phyloP scores from a whole-genome alignment of 2,888 invertebrate species.

The Smittia aterrima region DNA sequence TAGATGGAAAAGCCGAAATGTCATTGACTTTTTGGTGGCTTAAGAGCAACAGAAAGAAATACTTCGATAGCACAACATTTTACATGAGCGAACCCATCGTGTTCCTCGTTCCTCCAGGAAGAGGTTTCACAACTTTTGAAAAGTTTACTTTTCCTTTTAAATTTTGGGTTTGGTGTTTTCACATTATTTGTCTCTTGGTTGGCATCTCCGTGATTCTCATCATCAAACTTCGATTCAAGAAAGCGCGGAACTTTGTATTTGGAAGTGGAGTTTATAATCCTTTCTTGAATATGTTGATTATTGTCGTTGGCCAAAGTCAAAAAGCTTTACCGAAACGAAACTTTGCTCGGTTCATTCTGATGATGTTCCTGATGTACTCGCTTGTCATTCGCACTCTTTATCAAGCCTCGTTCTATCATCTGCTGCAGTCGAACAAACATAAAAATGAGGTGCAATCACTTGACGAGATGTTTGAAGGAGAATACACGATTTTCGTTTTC shows the following conservation, averaged over 20 bases:
- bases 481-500: not conserved
- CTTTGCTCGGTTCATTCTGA: slow-evolving; percentile 23
- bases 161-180: not conserved
- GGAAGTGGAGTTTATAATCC: not conserved
- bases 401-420: slow-evolving; percentile 2
- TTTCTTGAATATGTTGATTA: slow-evolving; percentile 1
- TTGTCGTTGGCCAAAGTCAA: not conserved
- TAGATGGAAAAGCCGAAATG: not conserved
- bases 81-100: not conserved
- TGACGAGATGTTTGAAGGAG: not conserved
- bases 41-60: not conserved
- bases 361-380: slow-evolving; percentile 10
- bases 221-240: not conserved
- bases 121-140: not conserved
- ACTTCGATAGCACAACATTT: not conserved
- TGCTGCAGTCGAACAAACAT: not conserved
- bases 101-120: not conserved
- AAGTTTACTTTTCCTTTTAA: not conserved
- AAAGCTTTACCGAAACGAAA: not conserved
- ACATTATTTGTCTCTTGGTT: not conserved
- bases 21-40: not conserved
- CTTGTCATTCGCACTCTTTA: slow-evolving; percentile 1
- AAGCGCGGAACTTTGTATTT: not conserved
- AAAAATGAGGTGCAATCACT: not conserved
- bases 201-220: not conserved